phyloP scores from a whole-genome alignment of 2,888 invertebrate species.

The Chrysolina oricalcia region DNA sequence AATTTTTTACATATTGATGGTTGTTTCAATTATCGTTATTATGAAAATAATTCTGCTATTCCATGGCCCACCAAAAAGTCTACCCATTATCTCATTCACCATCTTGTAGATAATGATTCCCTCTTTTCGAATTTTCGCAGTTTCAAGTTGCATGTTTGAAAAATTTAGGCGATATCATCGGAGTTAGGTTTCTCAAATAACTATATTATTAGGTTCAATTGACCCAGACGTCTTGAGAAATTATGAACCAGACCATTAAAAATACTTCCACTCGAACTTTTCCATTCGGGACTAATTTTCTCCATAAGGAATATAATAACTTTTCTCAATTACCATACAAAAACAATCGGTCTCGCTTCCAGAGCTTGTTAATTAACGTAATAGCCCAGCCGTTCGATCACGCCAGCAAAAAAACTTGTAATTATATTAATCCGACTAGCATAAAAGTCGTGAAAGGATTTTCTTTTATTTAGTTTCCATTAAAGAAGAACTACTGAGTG shows the following conservation, averaged over 20 bases:
- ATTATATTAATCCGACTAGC: slow-evolving; percentile 16
- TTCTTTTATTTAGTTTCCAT: slow-evolving; percentile 5
- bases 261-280: slow-evolving; percentile 10
- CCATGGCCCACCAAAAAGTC: too few species aligned
- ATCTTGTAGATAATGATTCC: too few species aligned
- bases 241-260: background rate
- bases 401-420: slow-evolving; percentile 20
- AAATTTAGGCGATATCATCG: too few species aligned
- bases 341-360: slow-evolving; percentile 18
- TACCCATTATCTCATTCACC: too few species aligned
- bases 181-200: background rate
- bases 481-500: slow-evolving; percentile 1
- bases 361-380: slow-evolving; percentile 19
- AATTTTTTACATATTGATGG: too few species aligned
- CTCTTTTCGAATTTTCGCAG: too few species aligned
- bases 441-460: slow-evolving; percentile 14
- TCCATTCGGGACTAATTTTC: background rate
- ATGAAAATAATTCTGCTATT: too few species aligned
- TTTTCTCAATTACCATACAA: slow-evolving; percentile 15
- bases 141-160: too few species aligned
- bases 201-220: background rate
- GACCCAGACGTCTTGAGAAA: background rate
- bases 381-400: slow-evolving; percentile 24
- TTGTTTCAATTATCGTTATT: too few species aligned
- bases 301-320: slow-evolving; percentile 22